phyloP scores from a whole-genome alignment of 2,113 vertebrate species.

The Cichladusa arquata region DNA sequence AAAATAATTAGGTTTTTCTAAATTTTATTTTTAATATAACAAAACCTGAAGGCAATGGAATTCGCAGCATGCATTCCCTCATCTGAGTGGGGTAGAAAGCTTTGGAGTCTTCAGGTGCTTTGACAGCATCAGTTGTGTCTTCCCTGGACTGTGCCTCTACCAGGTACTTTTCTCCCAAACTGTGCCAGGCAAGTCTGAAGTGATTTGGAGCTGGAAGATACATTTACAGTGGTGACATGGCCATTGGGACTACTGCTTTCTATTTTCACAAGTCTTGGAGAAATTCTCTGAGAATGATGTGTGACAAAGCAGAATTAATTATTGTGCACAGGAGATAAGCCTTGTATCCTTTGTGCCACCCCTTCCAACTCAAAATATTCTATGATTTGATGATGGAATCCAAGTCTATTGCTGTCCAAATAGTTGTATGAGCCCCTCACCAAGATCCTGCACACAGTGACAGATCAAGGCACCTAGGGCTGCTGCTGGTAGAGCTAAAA shows the following conservation, averaged over 20 bases:
- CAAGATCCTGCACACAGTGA: rapidly evolving
- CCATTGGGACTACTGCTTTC: not conserved
- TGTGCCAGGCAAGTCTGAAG: not conserved
- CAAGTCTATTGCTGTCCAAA: not conserved
- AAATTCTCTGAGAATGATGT: not conserved
- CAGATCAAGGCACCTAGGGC: rapidly evolving
- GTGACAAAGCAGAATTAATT: not conserved
- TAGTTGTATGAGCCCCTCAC: rapidly evolving
- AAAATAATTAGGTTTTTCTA: not conserved
- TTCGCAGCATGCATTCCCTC: not conserved
- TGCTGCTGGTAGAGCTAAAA: not conserved
- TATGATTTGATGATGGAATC: not conserved
- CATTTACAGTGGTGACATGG: not conserved
- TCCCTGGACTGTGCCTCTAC: not conserved
- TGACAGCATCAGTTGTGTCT: not conserved
- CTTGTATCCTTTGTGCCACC: not conserved
- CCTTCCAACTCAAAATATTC: not conserved
- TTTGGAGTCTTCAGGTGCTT: not conserved
- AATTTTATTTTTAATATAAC: not conserved
- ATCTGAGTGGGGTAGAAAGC: not conserved
- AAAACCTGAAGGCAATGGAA: not conserved
- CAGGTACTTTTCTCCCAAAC: not conserved
- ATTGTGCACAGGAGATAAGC: not conserved
- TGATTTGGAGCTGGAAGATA: not conserved
- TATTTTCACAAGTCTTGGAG: not conserved